phyloP scores from a whole-genome alignment of 2,113 vertebrate genomes.

The Paramormyrops kingsleyae region DNA sequence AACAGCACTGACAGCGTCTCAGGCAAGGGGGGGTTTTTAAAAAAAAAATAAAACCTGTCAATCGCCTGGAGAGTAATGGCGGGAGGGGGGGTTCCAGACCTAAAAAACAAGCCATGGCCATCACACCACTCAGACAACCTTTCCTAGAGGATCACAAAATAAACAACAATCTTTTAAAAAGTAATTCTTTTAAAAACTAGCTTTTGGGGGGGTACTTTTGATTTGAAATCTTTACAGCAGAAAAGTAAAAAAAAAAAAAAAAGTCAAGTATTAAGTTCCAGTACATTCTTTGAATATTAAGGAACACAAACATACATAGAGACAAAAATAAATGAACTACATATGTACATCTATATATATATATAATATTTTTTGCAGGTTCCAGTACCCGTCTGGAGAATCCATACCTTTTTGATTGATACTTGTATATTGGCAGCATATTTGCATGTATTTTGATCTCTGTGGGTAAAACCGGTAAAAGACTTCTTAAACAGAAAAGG shows the following conservation, averaged over 20 bases:
- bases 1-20: background rate
- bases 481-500: background rate
- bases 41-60: background rate
- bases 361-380: background rate
- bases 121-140: background rate
- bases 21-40: background rate
- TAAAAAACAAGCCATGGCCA: background rate
- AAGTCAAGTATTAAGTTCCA: slow-evolving; percentile 52
- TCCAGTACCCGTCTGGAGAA: slow-evolving; percentile 24
- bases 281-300: slow-evolving; percentile 50
- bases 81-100: background rate
- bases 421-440: slow-evolving; percentile 26
- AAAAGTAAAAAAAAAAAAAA: slow-evolving; percentile 13
- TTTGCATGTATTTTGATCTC: slow-evolving; percentile 27
- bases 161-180: background rate
- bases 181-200: background rate
- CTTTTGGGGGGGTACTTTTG: background rate
- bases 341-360: slow-evolving; percentile 39
- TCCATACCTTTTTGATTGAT: slow-evolving; percentile 22
- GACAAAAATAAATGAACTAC: slow-evolving; percentile 21
- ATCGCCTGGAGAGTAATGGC: background rate
- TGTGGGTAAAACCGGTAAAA: background rate
- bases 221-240: background rate
- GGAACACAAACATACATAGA: slow-evolving; percentile 31
- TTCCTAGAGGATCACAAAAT: background rate